A percentile compares a stretch with the other conserved stretches of the same genome.
Conservation (phyloP, 2,113 vertebrate species). For the Cairina moschata region DNA sequence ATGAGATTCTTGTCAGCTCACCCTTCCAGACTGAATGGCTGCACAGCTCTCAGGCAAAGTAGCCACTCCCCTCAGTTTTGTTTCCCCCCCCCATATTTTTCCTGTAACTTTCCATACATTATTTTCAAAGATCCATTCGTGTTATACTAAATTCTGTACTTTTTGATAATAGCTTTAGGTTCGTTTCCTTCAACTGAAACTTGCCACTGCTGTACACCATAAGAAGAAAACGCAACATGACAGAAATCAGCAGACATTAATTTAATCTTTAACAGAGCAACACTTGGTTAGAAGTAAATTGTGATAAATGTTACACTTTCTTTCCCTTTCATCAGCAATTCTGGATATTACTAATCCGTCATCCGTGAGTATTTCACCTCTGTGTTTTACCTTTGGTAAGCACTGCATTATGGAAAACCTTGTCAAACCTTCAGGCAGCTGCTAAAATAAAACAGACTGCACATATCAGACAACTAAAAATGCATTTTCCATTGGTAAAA, state of each 20-base stretch:
- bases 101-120: background rate
- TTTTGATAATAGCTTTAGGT: background rate
- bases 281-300: background rate
- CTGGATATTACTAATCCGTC: background rate
- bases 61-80: too few species aligned
- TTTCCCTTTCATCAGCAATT: background rate
- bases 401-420: background rate
- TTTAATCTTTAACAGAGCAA: background rate
- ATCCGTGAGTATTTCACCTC: background rate
- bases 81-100: background rate
- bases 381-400: background rate
- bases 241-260: background rate
- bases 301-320: background rate
- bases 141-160: background rate
- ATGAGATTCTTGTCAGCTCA: too few species aligned
- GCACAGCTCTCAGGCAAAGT: too few species aligned
- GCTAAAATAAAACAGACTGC: background rate
- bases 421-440: background rate
- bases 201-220: background rate
- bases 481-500: background rate
- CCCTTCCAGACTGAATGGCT: too few species aligned
- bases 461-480: background rate
- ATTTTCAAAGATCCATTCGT: background rate
- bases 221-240: background rate
- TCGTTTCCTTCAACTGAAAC: background rate